Base-by-base conservation (phyloP, 2,797 vertebrate species). In the Paramormyrops hopkinsi region DNA sequence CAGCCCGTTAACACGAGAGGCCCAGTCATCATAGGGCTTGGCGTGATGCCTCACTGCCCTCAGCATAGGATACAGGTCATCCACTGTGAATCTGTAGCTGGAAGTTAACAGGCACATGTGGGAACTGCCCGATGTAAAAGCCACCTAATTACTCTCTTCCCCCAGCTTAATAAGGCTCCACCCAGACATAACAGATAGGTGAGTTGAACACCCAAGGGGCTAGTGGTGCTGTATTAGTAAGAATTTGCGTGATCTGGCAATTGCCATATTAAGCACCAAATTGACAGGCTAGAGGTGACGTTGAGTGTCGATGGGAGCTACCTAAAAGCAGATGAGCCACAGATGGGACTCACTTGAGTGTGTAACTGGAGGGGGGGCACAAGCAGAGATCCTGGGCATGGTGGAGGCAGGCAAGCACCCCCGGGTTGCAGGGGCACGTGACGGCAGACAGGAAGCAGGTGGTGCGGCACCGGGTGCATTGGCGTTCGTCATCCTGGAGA, bases 361-460 rank as follows among this genome's bases (percentile, higher is more conserved):
- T 97, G 25, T 97, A 97, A 90, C 95, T 96, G 91, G 94, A 95
- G 62, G 92, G 92, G 41, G 96, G 93, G 93, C 98, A 99, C 87
- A 96, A 95, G 90, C 98, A 99, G 86, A 99, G 96, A 87, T 97
- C 94, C 89, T 95, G 94, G 0, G 96, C 88, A n/a, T 99, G 98
- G 94, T 99, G 95, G 91, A 99, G 94, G 94, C 98, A 99, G 9
- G 96, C 98, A 92, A 97, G 92, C 90, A 96, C 91, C 9, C 94
- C 95, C 44, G 97, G 97, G 85, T 96, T 97, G 91, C 98, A 99
- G 11, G 94, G 94, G 91, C 98, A 99, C 90, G 96, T 97, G 90
- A 99, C 94, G 85, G 97, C 98, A 93, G 98, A 99, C 96, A 99
- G 97, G 95, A 97, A 99, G 93, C 98, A 99, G 86, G 98, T 99